Conservation (phyloP, 2,888 invertebrate species). For the Chrysopilus asiliformis region DNA sequence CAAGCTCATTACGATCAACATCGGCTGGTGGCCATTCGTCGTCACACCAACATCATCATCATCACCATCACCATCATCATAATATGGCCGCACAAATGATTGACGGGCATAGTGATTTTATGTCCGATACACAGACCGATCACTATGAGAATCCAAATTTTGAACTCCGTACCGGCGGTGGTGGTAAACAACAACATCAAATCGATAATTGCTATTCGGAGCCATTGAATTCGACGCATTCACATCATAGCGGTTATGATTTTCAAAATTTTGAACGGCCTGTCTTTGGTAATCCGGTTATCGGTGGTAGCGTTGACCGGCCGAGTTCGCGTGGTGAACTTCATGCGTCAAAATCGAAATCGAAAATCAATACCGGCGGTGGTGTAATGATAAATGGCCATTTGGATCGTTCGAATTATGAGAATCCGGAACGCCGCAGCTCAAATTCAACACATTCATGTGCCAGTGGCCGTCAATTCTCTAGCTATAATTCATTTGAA, state of each 20-base stretch:
- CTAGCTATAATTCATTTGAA: conserved; percentile 30
- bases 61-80: conserved; percentile 12
- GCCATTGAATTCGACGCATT: conserved; percentile 22
- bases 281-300: conserved; percentile 40
- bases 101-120: conserved; percentile 12
- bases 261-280: conserved; percentile 51
- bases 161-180: conserved; percentile 22
- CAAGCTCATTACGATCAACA: conserved; percentile 24
- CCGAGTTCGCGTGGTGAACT: conserved; percentile 14
- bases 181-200: conserved; percentile 14
- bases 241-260: conserved; percentile 24
- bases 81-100: conserved; percentile 9
- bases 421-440: conserved; percentile 29
- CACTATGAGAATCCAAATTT: conserved; percentile 38
- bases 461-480: conserved; percentile 10
- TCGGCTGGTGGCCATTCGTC: conserved; percentile 17
- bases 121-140: conserved; percentile 26
- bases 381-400: too few species aligned
- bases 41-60: conserved; percentile 19
- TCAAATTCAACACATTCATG: conserved; percentile 33
- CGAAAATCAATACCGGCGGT: conserved; percentile 3
- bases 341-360: conserved; percentile 5
- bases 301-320: conserved; percentile 16
- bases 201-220: conserved; percentile 34
- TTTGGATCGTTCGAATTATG: conserved; percentile 24